These are phyloP conservation scores for Lophotis ruficrista DNA, from an alignment of 2,113 vertebrate species.

Conservation along the genomic window DNA sequence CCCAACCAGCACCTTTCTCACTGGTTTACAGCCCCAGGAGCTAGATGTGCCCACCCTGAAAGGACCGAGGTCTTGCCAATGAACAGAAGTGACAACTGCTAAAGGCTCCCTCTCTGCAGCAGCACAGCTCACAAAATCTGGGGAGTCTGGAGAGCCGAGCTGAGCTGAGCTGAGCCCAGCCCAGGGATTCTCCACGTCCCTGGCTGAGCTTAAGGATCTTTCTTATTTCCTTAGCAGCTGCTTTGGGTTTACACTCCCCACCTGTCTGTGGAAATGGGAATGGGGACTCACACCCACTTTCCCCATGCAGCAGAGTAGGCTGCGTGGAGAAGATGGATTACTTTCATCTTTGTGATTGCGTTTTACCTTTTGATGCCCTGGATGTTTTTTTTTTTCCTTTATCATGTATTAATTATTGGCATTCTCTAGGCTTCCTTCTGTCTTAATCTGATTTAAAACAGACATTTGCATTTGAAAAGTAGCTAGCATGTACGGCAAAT, in stretches of 20 bases:
- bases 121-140: neutral
- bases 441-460: conserved; percentile 66
- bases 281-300: neutral
- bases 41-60: neutral
- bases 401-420: conserved; percentile 51
- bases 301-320: neutral
- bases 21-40: neutral
- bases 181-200: neutral
- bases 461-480: conserved; percentile 65
- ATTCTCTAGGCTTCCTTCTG: conserved; percentile 47
- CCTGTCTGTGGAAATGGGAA: neutral
- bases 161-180: neutral
- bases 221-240: neutral
- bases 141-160: neutral
- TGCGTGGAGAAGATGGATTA: neutral
- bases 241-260: neutral
- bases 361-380: conserved; percentile 37
- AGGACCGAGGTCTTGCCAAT: neutral
- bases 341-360: neutral
- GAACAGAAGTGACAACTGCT: neutral
- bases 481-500: conserved; percentile 51
- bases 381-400: conserved; percentile 50
- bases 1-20: neutral
- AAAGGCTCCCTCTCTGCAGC: neutral
- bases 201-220: neutral